These are phyloP conservation scores for Myiopsitta monachus DNA, from an alignment of 2,113 vertebrate species.

Conservation along the genomic window DNA sequence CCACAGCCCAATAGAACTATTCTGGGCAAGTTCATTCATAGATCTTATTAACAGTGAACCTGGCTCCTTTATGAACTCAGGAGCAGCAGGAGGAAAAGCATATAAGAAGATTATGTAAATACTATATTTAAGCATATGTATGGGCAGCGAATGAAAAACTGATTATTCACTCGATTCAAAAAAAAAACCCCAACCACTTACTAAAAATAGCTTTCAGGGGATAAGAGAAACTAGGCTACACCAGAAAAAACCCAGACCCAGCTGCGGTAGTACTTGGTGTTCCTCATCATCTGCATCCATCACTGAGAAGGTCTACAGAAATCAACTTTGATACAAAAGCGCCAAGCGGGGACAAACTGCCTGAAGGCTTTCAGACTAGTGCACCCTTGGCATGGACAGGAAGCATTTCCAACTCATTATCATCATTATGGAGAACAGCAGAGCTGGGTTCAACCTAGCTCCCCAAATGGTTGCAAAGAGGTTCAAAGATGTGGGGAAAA, in stretches of 20 bases:
- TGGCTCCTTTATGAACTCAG: background rate
- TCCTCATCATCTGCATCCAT: background rate
- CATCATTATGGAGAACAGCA: background rate
- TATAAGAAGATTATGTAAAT: slow-evolving; percentile 59
- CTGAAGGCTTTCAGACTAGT: background rate
- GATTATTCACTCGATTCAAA: slow-evolving; percentile 42
- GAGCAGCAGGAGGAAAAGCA: slow-evolving; percentile 44
- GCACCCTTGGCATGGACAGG: background rate
- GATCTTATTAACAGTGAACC: background rate
- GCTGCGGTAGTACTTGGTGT: background rate
- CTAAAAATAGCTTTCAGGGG: slow-evolving; percentile 46
- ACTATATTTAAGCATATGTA: slow-evolving; percentile 67
- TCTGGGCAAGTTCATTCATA: slow-evolving; percentile 19
- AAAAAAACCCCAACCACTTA: background rate
- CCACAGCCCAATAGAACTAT: background rate
- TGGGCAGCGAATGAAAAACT: slow-evolving; percentile 43
- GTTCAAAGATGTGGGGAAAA: background rate
- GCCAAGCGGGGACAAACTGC: background rate
- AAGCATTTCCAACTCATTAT: background rate
- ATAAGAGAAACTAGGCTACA: slow-evolving; percentile 37
- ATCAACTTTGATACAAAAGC: background rate
- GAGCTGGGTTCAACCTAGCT: background rate
- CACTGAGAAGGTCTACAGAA: background rate
- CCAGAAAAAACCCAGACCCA: background rate
- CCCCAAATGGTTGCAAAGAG: background rate